Base-by-base conservation (phyloP, 2,113 vertebrate genomes). In the Semicossyphus pulcher region DNA sequence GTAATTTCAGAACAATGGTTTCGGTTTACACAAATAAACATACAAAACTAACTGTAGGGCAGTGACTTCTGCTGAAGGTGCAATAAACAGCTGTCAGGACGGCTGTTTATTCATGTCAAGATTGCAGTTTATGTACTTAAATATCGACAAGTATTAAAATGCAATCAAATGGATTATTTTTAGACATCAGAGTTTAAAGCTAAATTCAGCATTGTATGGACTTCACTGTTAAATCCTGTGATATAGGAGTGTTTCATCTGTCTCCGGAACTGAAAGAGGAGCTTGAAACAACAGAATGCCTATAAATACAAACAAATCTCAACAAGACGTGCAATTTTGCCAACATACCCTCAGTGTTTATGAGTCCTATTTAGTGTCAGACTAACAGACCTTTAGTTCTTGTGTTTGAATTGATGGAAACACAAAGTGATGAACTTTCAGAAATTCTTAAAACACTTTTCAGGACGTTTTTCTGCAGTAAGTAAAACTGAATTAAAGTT, bases 21-120 rank as follows among this genome's bases (percentile, higher is more conserved):
- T 56, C 29, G 3, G 49, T 76, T 58, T 64, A 29, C 70, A 47
- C 34, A 77, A 67, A 82, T 76, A 78, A 76, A 78, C 45, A 73
- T 37, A 49, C n/a, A 75, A 29, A 34, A 49, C 20, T 25, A 76
- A 67, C 47, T 49, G 23, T 25, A 26, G 56, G 36, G 36, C 66
- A 66, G 57, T 34, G 16, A 68, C 31, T 58, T 44, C 31, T 78
- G 71, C 63, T 78, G 31, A 67, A 82, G 68, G 62, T 77, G 49
- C 54, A 36, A 51, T 72, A 76, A 88, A 88, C 69, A 87, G 56
- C 75, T 79, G 67, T 73, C 76, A 76, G 15, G 28, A 4, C 34
- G 51, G 44, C 62, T 65, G 60, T 31, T 31, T 10, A 36, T 21
- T 37, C 10, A 65, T 56, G 42, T 77, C 48, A 57, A 45, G 56